Evolutionary conservation across 2,797 vertebrate species (phyloP).

Genomic region (Champsocephalus esox): DNA sequence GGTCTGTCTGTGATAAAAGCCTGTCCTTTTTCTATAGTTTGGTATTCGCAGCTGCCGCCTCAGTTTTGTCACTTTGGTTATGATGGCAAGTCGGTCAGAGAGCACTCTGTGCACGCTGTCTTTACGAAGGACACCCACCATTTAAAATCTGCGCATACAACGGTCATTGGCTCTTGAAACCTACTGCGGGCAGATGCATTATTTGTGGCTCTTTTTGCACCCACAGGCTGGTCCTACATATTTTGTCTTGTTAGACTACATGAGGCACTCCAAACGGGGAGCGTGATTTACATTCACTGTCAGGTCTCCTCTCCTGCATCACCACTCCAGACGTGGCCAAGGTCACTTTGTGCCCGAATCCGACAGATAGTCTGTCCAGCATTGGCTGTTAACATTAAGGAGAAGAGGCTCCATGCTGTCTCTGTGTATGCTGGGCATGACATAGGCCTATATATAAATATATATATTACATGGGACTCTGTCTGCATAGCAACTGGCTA

Average conservation of each 20-base stretch:
- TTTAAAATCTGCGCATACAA: constrained; percentile 68
- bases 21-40: constrained; percentile 41
- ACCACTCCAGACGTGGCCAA: constrained; percentile 62
- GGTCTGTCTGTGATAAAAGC: constrained; percentile 46
- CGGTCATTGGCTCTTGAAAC: constrained; percentile 60
- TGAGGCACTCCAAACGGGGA: constrained; percentile 69
- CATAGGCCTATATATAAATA: not conserved
- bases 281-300: constrained; percentile 76
- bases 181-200: constrained; percentile 43
- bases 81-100: constrained; percentile 52
- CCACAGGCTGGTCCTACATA: constrained; percentile 41
- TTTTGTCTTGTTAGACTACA: constrained; percentile 57
- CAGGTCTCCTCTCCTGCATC: constrained; percentile 47
- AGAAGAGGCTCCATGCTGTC: constrained; percentile 3
- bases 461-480: not conserved
- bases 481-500: not conserved
- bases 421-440: not conserved
- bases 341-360: constrained; percentile 67
- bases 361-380: constrained; percentile 51
- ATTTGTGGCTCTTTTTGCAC: constrained; percentile 62
- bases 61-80: constrained; percentile 52
- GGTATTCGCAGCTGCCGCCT: constrained; percentile 47
- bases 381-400: constrained; percentile 34
- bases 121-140: constrained; percentile 60
- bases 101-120: constrained; percentile 47